Base-by-base conservation (phyloP, 1,140 invertebrate species). In the Portunus trituberculatus region DNA sequence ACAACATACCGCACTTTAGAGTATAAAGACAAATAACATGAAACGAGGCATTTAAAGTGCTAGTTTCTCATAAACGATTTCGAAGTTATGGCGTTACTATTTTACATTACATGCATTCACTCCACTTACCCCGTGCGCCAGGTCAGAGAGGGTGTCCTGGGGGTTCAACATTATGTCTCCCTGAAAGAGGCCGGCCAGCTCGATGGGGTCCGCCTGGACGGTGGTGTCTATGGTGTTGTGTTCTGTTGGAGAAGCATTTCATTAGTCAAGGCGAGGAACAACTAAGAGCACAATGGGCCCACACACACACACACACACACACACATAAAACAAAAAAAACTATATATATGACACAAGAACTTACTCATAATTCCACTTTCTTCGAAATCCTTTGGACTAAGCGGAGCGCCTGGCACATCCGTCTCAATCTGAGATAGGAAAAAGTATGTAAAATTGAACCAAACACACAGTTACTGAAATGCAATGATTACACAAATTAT, bases 181-280 rank as follows among this genome's bases (percentile, higher is more conserved):
- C 91, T 97, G 96, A 94, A 96, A 97, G 8, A 97, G 96, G 6
- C 96, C 97, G 87, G 97, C 97, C 45, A 96, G 32, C 94, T 97
- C 96, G 6, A 97, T 96, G 8, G 97, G 97, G 93, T 97, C 97
- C 67, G 88, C 95, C 39, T 94, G 88, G 32, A 16, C 32, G 88
- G 28, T 94, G 67, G 45, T 94, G 93, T 94, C 93, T 16, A 94
- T 83, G 1, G 93, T 91, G 67, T 94, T 86, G 39, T 94, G 93
- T 83, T 89, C 93, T 94, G 76, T 32, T 25, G 25, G 52, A 28
- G 16, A 52, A 45, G 32, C 4, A 91, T 25, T 59, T 20, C 1
- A 6, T 1, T 39, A 39, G 39, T 39, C 39, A 39, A 39, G 52
- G 52, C 8, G 52, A 59, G 52, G 52, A 59, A 59, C 52, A 59